Evolutionary conservation across 2,113 vertebrate species (phyloP).

Genomic region (Physeter macrocephalus): DNA sequence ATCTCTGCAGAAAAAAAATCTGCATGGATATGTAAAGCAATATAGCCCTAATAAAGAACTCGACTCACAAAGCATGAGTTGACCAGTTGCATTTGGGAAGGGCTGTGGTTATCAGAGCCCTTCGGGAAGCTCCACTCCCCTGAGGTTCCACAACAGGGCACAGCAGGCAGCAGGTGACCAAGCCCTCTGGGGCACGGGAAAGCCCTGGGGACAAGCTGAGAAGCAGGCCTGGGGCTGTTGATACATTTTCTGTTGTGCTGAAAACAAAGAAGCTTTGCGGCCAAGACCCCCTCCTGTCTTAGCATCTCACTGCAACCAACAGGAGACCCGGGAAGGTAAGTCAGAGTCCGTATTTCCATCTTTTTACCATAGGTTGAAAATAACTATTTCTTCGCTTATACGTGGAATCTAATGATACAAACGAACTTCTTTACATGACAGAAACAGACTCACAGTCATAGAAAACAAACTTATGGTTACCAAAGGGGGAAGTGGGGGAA

Average conservation of each 20-base stretch:
- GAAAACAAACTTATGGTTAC: background rate
- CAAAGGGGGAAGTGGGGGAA: too few species aligned
- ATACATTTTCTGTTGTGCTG: background rate
- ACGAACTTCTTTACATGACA: background rate
- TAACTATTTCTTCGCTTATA: background rate
- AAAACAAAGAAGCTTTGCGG: fast-evolving
- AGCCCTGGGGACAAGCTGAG: background rate
- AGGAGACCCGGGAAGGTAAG: background rate
- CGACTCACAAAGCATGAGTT: background rate
- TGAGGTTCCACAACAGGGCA: too few species aligned
- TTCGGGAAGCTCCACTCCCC: background rate
- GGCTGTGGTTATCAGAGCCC: background rate
- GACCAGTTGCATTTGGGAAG: fast-evolving
- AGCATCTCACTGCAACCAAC: background rate
- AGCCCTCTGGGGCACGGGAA: fast-evolving
- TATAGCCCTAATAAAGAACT: background rate
- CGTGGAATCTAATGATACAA: background rate
- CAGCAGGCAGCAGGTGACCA: background rate
- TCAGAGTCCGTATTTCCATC: background rate
- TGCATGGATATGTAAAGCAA: too few species aligned
- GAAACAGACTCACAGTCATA: background rate
- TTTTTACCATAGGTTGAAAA: background rate
- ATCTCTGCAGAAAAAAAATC: background rate
- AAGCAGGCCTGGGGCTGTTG: too few species aligned
- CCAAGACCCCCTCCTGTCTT: background rate